These are phyloP conservation scores for Microtus ochrogaster DNA, from an alignment of 2,113 vertebrate species.

Conservation along the genomic window DNA sequence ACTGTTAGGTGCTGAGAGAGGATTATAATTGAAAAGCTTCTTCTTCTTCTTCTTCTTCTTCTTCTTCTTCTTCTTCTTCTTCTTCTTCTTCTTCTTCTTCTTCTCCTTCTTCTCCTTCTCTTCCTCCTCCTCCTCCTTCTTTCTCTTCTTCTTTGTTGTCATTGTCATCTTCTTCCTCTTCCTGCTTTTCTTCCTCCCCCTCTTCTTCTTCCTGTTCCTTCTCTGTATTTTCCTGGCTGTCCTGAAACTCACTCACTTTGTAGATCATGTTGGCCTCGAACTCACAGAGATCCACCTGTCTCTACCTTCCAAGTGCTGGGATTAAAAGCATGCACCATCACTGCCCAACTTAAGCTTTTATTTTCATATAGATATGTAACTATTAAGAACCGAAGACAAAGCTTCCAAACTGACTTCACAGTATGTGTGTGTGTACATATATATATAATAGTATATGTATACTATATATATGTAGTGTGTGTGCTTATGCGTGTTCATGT, in stretches of 20 bases:
- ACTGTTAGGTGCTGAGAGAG: not conserved
- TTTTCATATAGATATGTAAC: constrained; percentile 3
- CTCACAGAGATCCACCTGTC: no score
- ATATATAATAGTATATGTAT: no score
- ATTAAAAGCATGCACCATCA: not conserved
- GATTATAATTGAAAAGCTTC: constrained; percentile 49
- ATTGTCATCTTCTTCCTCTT: not conserved
- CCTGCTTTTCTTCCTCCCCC: no score
- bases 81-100: no score
- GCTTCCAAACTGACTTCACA: not conserved
- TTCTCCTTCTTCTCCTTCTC: no score
- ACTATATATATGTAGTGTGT: not conserved
- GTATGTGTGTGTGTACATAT: rapidly evolving
- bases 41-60: not conserved
- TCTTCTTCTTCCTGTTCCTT: not conserved
- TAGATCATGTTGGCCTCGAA: not conserved
- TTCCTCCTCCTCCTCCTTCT: no score
- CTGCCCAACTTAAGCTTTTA: not conserved
- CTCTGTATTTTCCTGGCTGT: not conserved
- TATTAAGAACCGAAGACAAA: constrained; percentile 6
- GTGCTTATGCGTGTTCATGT: not conserved
- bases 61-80: not conserved
- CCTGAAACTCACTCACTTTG: not conserved
- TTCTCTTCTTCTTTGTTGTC: no score
- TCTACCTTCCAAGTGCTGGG: not conserved